Evolutionary conservation across 2,888 invertebrate genomes (phyloP).

Genomic region (Tetramorium bicarinatum): DNA sequence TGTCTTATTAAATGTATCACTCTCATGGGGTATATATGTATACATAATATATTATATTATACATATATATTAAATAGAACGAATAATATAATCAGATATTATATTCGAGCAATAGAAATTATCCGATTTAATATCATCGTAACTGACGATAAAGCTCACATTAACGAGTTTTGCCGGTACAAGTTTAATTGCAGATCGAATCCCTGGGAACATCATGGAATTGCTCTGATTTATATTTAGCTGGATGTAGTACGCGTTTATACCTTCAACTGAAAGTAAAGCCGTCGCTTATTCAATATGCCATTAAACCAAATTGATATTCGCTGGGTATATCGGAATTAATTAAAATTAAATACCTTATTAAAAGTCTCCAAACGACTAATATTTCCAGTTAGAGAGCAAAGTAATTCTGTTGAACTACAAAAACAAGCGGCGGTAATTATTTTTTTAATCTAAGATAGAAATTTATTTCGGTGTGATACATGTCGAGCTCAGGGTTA

Average conservation of each 20-base stretch:
- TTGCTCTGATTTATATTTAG: slow-evolving; percentile 52
- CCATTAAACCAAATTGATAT: slow-evolving; percentile 50
- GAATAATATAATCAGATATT: slow-evolving; percentile 49
- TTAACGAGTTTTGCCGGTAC: slow-evolving; percentile 49
- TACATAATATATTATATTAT: background rate
- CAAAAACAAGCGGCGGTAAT: background rate
- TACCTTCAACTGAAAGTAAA: slow-evolving; percentile 48
- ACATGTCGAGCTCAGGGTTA: background rate
- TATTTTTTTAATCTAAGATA: background rate
- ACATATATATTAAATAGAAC: background rate
- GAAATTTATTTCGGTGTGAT: background rate
- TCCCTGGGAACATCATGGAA: slow-evolving; percentile 35
- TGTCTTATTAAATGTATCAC: background rate
- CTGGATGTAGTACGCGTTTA: slow-evolving; percentile 35
- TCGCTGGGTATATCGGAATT: slow-evolving; percentile 21
- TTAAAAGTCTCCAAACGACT: slow-evolving; percentile 13
- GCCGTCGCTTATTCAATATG: slow-evolving; percentile 52
- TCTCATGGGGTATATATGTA: background rate
- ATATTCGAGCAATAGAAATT: slow-evolving; percentile 49
- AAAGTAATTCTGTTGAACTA: background rate
- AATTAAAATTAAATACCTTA: slow-evolving; percentile 43
- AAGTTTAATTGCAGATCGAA: slow-evolving; percentile 56
- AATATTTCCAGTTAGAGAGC: slow-evolving; percentile 8
- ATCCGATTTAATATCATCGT: slow-evolving; percentile 47
- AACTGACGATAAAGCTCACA: slow-evolving; percentile 45